Evolutionary conservation across 2,888 invertebrate species (phyloP), one percentile per base, ranked within the genome.

Genomic region (Harpalus rubripes): DNA sequence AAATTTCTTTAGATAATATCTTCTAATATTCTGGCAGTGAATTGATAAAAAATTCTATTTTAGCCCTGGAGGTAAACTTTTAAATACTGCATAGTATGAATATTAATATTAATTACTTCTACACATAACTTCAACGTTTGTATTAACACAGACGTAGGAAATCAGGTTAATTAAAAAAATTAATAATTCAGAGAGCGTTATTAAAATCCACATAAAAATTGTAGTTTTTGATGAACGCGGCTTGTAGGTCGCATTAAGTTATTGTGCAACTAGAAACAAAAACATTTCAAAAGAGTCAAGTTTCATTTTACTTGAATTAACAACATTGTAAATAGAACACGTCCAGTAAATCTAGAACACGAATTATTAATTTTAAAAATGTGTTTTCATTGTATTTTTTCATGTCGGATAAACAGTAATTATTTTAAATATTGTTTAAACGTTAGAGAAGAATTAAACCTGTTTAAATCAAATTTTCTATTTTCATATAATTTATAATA

Each of bases 111-210:
- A 52, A 52, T 52, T 52, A 52, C 12, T 12, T 52, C 39, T 22
- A 32, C n/a, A 22, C 44, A 16, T 39, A 16, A 41, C 32, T 63
- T 63, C 22, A 68, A 68, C 32, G 56, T 44, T n/a, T 18, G 63
- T 41, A 52, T 68, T 44, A 56, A 59, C 52, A 83, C 72, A 83
- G 39, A 12, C 32, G 15, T 18, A 83, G 39, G 39, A 83, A 83
- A 83, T 83, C 72, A 74, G 74, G 82, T 83, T 83, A 83, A 83
- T 83, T 83, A 74, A 83, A 83, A 83, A 83, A 83, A 83, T 83
- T 72, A 83, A 83, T 83, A 83, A 83, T 83, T 72, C 74, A 83
- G 56, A 74, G 74, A 83, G 59, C 44, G 58, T 83, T 74, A 83
- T 83, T 58, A 83, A 74, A 83, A 44, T 15, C 32, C 72, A 72